A percentile compares a stretch with the other conserved stretches of the same genome.
Conservation (phyloP, 2,113 vertebrate genomes). For the Rhinogobius similis region DNA sequence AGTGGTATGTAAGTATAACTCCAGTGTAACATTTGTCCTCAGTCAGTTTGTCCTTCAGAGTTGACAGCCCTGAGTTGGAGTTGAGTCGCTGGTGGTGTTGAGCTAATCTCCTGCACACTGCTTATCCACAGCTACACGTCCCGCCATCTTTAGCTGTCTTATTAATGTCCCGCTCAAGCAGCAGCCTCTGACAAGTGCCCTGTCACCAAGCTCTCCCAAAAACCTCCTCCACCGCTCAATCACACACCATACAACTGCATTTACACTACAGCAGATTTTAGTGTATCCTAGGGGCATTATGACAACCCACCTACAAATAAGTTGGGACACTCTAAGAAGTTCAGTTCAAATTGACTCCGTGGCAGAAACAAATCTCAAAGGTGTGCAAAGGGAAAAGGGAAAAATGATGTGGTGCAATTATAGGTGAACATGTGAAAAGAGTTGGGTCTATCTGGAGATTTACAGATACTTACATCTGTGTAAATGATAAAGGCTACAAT, state of each 20-base stretch:
- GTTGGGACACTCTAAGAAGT: neutral
- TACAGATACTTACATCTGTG: neutral
- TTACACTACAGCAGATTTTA: conserved; percentile 38
- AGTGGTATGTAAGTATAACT: neutral
- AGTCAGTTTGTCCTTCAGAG: conserved; percentile 5
- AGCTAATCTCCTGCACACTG: conserved; percentile 20
- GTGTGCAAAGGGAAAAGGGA: neutral
- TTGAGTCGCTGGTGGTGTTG: conserved; percentile 14
- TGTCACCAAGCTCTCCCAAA: conserved; percentile 8
- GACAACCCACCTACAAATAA: conserved; percentile 3
- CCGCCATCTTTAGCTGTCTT: conserved; percentile 34
- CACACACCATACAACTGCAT: neutral
- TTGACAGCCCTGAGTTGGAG: conserved; percentile 17
- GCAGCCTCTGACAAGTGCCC: conserved; percentile 22
- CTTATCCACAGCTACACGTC: conserved; percentile 12
- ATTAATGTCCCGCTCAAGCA: conserved; percentile 22
- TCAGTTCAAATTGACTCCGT: neutral
- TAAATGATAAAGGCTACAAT: too few species aligned
- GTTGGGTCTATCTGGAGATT: neutral
- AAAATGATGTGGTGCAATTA: neutral
- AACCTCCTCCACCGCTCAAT: conserved; percentile 7
- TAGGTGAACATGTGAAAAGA: neutral
- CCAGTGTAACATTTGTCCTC: neutral
- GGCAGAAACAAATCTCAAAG: neutral
- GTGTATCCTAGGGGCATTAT: conserved; percentile 30